Conservation (phyloP, 2,797 vertebrate genomes). For the Cyclopterus lumpus region DNA sequence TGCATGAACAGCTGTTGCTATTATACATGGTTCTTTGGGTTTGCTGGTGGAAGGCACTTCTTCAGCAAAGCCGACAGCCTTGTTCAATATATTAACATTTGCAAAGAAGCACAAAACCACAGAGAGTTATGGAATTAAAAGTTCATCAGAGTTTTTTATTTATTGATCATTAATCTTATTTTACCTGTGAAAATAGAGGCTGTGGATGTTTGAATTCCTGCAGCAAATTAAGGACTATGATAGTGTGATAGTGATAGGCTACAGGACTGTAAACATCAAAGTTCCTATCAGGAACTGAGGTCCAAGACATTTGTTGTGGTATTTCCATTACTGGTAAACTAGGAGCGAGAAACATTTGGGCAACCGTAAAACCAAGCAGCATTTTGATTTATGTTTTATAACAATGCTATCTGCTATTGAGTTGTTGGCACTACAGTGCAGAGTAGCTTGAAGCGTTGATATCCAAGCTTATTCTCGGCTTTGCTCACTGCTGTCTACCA, state of each 20-base stretch:
- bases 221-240: background rate
- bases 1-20: slow-evolving; percentile 83
- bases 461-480: background rate
- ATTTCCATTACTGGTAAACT: background rate
- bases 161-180: slow-evolving; percentile 30
- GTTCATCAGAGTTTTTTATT: slow-evolving; percentile 30
- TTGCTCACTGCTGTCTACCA: background rate
- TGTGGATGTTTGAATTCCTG: slow-evolving; percentile 4
- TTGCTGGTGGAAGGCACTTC: slow-evolving; percentile 61
- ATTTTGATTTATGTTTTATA: background rate
- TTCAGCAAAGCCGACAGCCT: slow-evolving; percentile 63
- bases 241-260: background rate
- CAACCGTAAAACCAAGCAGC: slow-evolving; percentile 6
- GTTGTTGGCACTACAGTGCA: background rate
- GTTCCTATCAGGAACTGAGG: background rate
- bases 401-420: background rate
- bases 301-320: background rate
- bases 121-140: slow-evolving; percentile 50
- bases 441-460: background rate
- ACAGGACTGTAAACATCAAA: background rate
- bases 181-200: slow-evolving; percentile 27
- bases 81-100: slow-evolving; percentile 68
- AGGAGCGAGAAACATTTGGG: slow-evolving; percentile 6
- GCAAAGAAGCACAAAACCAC: slow-evolving; percentile 55
- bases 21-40: slow-evolving; percentile 70